phyloP scores from a whole-genome alignment of 2,888 invertebrate genomes.

The Drosophila prostipennis region DNA sequence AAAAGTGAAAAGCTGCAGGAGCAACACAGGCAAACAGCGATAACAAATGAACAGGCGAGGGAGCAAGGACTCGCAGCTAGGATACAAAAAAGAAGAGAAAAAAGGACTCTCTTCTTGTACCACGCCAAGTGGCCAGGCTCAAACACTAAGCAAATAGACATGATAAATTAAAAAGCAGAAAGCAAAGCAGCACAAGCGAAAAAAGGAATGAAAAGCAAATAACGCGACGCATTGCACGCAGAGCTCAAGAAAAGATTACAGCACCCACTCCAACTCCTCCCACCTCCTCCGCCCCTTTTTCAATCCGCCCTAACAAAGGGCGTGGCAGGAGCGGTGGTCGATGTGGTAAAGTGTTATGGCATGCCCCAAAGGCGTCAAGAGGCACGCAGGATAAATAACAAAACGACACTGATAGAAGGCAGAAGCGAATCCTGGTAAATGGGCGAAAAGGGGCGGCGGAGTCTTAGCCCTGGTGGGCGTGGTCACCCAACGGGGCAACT shows the following conservation, averaged over 20 bases:
- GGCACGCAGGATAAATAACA: constrained; percentile 73
- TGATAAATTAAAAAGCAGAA: constrained; percentile 75
- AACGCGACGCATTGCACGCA: constrained; percentile 52
- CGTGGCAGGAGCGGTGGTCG: constrained; percentile 46
- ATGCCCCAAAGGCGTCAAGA: constrained; percentile 59
- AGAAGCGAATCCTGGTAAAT: constrained; percentile 11
- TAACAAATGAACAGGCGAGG: constrained; percentile 65
- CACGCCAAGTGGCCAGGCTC: constrained; percentile 55
- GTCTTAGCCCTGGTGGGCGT: constrained; percentile 7
- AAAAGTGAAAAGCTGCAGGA: constrained; percentile 45
- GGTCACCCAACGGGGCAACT: constrained; percentile 7
- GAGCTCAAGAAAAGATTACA: constrained; percentile 61
- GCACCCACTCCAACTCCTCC: constrained; percentile 7
- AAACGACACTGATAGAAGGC: constrained; percentile 68
- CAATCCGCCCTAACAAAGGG: constrained; percentile 21
- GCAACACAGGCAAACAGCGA: constrained; percentile 62
- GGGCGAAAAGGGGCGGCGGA: constrained; percentile 4
- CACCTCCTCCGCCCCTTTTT: not conserved
- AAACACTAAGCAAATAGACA: constrained; percentile 76
- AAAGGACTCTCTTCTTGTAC: constrained; percentile 17
- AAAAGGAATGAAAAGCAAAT: constrained; percentile 60
- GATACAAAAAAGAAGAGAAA: not conserved
- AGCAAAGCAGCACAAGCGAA: constrained; percentile 30
- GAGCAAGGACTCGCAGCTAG: constrained; percentile 9
- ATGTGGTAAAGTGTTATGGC: constrained; percentile 74